Base-by-base conservation (phyloP, 2,888 invertebrate genomes). In the Sesamia inferens region DNA sequence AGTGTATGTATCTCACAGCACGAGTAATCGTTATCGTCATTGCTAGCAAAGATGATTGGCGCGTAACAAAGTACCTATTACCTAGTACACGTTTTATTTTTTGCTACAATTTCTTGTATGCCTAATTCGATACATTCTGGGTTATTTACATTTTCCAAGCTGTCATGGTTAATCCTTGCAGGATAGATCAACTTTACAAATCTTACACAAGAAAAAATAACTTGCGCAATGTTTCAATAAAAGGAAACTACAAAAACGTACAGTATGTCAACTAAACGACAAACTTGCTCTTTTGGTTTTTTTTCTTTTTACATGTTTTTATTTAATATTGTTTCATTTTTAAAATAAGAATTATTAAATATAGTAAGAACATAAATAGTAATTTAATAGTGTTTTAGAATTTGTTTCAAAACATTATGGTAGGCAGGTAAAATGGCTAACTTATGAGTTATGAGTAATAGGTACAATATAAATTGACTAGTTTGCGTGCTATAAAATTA, bases 141-240 rank as follows among this genome's bases (percentile, higher is more conserved):
- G 16, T 16, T 44, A 3, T 55, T 44, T 54, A 19, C 7, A 24
- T 47, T 48, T 48, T 63, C 0, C 22, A 3, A 31, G 59, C 11
- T 73, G 19, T 63, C 22, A 61, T 22, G 39, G 19, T 47, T 19
- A 19, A 19, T 51, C 51, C 19, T 19, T 51, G 7, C 24, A 55
- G 19, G 8, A 24, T 71, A 48, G n/a, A 54, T 54, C 44, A 5
- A 42, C 42, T 2, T 42, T 6, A 14, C 2, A 55, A 48, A 74
- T 86, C 86, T 80, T 87, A 80, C 82, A 86, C 88, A 24, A 54
- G 68, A 67, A 74, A 81, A 76, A 72, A 66, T 10, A 42, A 59
- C 72, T 89, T 86, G 80, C 68, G 85, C 80, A 88, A 88, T 80
- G 64, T n/a, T n/a, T n/a, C n/a, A n/a, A n/a, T n/a, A n/a, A n/a